phyloP scores from a whole-genome alignment of 2,797 vertebrate species.

The Thalassophryne amazonica region DNA sequence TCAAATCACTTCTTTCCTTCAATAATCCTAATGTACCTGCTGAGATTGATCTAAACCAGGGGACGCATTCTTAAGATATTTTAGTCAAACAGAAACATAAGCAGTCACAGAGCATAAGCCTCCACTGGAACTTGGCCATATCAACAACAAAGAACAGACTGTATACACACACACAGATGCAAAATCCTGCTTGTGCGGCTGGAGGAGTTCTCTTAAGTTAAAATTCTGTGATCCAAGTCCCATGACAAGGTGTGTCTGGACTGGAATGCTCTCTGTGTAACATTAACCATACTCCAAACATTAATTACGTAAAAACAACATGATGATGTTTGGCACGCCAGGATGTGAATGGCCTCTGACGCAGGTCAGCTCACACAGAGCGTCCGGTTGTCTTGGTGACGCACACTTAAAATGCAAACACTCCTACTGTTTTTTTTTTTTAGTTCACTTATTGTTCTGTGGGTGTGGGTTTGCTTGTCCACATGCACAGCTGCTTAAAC shows the following conservation, averaged over 20 bases:
- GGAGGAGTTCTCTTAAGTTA: not conserved
- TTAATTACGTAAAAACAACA: constrained; percentile 43
- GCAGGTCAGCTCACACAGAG: constrained; percentile 37
- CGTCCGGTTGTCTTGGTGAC: constrained; percentile 45
- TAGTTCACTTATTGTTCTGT: constrained; percentile 46
- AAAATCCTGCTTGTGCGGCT: constrained; percentile 16
- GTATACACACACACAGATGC: constrained; percentile 16
- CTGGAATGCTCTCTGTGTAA: constrained; percentile 49
- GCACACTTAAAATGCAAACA: constrained; percentile 45
- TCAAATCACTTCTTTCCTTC: too few species aligned
- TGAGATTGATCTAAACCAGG: too few species aligned
- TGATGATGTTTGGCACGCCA: constrained; percentile 33
- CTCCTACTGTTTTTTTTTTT: constrained; percentile 33
- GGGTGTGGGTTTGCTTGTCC: constrained; percentile 45
- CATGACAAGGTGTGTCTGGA: constrained; percentile 53
- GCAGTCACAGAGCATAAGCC: too few species aligned
- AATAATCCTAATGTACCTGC: too few species aligned
- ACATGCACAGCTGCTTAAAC: constrained; percentile 55
- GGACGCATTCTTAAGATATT: too few species aligned
- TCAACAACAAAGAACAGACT: constrained; percentile 3
- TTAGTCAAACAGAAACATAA: too few species aligned
- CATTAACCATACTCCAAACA: constrained; percentile 79
- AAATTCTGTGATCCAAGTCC: not conserved
- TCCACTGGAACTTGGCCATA: too few species aligned
- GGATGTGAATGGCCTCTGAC: constrained; percentile 55